Evolutionary conservation across 2,797 vertebrate species (phyloP).

Genomic region (Eutrigla gurnardus): DNA sequence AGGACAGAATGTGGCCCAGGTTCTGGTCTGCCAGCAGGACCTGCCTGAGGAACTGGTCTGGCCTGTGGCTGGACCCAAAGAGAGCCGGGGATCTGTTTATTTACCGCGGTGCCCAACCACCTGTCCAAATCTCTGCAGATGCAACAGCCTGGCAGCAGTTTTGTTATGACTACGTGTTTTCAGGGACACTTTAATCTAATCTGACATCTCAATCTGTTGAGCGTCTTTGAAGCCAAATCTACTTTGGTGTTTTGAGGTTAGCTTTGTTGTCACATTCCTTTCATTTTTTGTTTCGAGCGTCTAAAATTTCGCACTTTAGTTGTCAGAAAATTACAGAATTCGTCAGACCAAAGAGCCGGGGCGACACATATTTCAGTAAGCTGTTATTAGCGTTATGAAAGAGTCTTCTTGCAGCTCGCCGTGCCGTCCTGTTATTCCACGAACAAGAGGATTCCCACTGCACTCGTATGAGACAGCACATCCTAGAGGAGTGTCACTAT

Average conservation of each 20-base stretch:
- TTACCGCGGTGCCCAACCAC: conserved; percentile 61
- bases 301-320: conserved; percentile 19
- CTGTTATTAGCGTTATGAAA: conserved; percentile 30
- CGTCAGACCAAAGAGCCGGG: conserved; percentile 1
- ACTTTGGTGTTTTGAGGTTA: conserved; percentile 60
- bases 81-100: conserved; percentile 56
- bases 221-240: conserved; percentile 72
- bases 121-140: conserved; percentile 72
- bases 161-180: conserved; percentile 76
- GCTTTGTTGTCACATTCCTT: conserved; percentile 69
- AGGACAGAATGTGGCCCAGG: conserved; percentile 68
- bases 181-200: conserved; percentile 75
- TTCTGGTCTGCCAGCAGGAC: conserved; percentile 58
- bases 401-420: conserved; percentile 2
- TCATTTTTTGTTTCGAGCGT: conserved; percentile 30
- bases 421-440: conserved; percentile 19
- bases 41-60: conserved; percentile 52
- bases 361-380: conserved; percentile 29
- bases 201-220: conserved; percentile 78
- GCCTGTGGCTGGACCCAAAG: conserved; percentile 46
- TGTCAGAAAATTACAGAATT: conserved; percentile 32
- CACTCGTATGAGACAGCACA: conserved; percentile 64
- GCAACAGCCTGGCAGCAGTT: conserved; percentile 70
- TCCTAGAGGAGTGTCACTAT: conserved; percentile 56
- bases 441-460: conserved; percentile 45